Percentiles rank a stretch among this genome's conserved stretches.
phyloP scores from a whole-genome alignment of 2,113 vertebrate genomes.

The Chrysochloris asiatica region DNA sequence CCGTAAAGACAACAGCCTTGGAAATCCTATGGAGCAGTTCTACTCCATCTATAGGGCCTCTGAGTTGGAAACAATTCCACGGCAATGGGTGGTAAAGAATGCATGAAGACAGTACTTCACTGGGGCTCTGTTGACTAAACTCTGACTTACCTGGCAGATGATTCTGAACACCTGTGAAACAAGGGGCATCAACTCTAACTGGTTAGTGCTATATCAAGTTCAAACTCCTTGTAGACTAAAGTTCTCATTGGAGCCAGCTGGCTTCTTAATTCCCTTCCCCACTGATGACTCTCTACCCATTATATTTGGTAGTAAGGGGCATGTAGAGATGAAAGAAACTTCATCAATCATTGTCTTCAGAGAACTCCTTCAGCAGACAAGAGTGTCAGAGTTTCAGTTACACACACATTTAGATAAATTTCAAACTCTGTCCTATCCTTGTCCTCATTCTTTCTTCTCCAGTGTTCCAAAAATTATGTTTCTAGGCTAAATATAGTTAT shows the following conservation, averaged over 20 bases:
- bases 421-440: too few species aligned
- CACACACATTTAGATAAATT: not conserved
- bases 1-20: too few species aligned
- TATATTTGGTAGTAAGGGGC: too few species aligned
- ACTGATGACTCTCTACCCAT: not conserved
- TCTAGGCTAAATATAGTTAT: too few species aligned
- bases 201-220: not conserved
- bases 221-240: not conserved
- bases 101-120: rapidly evolving
- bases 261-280: not conserved
- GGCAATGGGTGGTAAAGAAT: not conserved
- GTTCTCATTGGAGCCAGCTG: not conserved
- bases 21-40: not conserved
- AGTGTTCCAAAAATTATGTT: not conserved
- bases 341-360: too few species aligned
- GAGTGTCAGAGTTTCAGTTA: not conserved
- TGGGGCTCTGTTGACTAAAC: too few species aligned
- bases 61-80: not conserved
- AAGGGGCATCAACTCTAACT: rapidly evolving
- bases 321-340: too few species aligned
- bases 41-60: not conserved
- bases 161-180: not conserved
- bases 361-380: not conserved
- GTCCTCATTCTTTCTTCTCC: not conserved
- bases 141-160: not conserved